Conservation (phyloP, 1,140 invertebrate genomes). For the Zophobas morio region DNA sequence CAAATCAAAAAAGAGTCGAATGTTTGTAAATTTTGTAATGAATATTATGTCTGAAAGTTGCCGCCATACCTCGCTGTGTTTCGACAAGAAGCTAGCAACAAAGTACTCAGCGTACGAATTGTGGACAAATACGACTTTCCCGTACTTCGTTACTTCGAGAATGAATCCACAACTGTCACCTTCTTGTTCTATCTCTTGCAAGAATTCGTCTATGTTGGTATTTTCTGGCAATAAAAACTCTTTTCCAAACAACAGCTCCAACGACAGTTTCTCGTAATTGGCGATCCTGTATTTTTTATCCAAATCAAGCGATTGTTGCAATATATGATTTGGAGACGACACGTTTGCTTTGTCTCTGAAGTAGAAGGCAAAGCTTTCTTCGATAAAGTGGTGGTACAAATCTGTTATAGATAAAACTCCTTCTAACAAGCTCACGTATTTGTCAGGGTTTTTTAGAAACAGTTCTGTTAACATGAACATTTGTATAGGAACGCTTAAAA, state of each 20-base stretch:
- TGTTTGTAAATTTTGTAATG: background rate
- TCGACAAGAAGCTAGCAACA: background rate
- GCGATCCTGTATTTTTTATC: background rate
- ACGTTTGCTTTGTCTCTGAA: background rate
- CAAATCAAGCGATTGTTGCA: background rate
- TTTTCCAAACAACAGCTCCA: background rate
- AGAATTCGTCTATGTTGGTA: background rate
- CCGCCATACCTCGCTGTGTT: background rate
- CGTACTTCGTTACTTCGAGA: background rate
- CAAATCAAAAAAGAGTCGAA: slow-evolving; percentile 4
- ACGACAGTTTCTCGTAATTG: background rate
- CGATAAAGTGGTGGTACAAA: background rate
- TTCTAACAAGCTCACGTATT: background rate
- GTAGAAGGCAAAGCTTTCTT: background rate
- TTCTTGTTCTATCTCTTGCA: background rate
- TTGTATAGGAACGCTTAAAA: background rate
- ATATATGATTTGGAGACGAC: background rate
- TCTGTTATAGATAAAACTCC: background rate
- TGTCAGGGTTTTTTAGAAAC: background rate
- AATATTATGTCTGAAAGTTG: background rate
- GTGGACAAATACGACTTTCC: background rate
- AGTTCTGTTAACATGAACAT: background rate
- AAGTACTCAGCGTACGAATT: slow-evolving; percentile 8
- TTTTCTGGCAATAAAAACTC: background rate
- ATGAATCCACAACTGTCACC: background rate